A percentile compares a stretch with the other conserved stretches of the same genome.
These are phyloP conservation scores for Agelaius tricolor DNA, from an alignment of 2,113 vertebrate genomes.

Conservation along the genomic window DNA sequence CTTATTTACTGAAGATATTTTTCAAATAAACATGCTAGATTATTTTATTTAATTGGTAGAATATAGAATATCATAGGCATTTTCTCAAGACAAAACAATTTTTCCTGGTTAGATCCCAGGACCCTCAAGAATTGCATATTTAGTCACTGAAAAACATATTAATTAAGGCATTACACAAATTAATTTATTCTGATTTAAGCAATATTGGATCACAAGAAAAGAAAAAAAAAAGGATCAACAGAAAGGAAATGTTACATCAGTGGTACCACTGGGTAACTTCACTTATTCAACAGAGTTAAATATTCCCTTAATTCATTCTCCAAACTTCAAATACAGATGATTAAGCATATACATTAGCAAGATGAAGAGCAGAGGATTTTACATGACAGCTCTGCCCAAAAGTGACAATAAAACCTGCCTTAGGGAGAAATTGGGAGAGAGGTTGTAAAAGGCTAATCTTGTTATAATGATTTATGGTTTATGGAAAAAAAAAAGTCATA, in stretches of 20 bases:
- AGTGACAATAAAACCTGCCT: neutral
- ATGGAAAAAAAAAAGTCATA: neutral
- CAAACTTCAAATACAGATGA: neutral
- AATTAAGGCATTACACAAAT: neutral
- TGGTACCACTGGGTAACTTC: neutral
- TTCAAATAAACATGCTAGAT: neutral
- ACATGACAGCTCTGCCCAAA: neutral
- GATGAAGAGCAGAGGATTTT: constrained; percentile 19
- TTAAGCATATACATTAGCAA: neutral
- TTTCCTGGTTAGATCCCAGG: neutral
- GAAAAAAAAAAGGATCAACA: neutral
- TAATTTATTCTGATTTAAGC: neutral
- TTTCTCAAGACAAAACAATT: neutral
- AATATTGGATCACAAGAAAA: neutral
- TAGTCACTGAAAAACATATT: neutral
- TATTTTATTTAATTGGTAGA: neutral
- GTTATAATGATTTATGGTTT: constrained; percentile 12
- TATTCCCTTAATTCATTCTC: neutral
- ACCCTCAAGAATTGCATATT: neutral
- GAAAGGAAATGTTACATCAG: neutral
- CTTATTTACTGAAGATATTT: neutral
- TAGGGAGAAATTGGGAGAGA: neutral
- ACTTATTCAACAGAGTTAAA: neutral
- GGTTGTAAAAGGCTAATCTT: constrained; percentile 6
- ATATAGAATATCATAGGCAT: neutral